These are phyloP conservation scores for Nasonia giraulti DNA, from an alignment of 1,140 invertebrate species.

Conservation along the genomic window DNA sequence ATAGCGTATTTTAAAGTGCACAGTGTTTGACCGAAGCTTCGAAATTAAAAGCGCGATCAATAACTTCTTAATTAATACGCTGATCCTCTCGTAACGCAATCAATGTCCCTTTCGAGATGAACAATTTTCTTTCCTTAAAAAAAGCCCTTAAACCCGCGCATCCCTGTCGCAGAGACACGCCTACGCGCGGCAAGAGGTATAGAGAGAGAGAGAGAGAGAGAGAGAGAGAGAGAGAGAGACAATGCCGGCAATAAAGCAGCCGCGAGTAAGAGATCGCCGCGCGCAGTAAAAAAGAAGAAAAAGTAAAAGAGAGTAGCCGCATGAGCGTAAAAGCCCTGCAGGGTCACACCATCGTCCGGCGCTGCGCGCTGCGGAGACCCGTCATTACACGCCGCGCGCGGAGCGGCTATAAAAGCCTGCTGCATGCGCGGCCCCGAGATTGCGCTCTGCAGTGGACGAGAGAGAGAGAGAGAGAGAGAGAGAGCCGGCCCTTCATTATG, in stretches of 20 bases:
- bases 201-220: background rate
- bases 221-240: background rate
- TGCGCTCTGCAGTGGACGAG: background rate
- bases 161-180: background rate
- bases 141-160: background rate
- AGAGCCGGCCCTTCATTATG: conserved; percentile 42
- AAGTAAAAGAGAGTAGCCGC: conserved; percentile 34
- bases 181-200: background rate
- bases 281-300: background rate
- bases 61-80: too few species aligned
- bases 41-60: background rate
- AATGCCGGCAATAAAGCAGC: background rate
- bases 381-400: conserved; percentile 52
- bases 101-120: background rate
- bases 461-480: conserved; percentile 23
- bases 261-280: background rate
- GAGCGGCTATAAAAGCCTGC: background rate
- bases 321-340: too few species aligned
- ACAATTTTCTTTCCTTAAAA: background rate
- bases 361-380: conserved; percentile 51
- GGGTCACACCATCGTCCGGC: conserved; percentile 54
- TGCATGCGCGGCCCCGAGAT: background rate
- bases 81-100: background rate
- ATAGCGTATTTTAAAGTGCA: too few species aligned
- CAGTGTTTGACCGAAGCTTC: too few species aligned